These are phyloP conservation scores for Hoplostethus atlanticus DNA, from an alignment of 2,797 vertebrate genomes.

Conservation along the genomic window DNA sequence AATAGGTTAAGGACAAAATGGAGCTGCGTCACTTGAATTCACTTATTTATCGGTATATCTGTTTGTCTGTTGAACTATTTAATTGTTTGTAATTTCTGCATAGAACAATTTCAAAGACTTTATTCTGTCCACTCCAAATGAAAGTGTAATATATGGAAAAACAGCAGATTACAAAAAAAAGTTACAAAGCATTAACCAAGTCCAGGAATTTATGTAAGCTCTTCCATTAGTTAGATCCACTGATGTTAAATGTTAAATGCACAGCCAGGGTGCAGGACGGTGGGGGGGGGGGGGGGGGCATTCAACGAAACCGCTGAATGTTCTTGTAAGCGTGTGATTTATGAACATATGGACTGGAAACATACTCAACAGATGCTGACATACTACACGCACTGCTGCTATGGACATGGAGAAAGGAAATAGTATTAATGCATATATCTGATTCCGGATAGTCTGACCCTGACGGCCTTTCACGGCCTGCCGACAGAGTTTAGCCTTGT, in stretches of 20 bases:
- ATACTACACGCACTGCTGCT: neutral
- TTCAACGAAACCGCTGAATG: slow-evolving; percentile 5
- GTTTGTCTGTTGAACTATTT: neutral
- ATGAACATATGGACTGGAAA: slow-evolving; percentile 9
- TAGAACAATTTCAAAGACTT: neutral
- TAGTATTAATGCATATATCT: slow-evolving; percentile 4
- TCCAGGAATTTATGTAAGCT: slow-evolving; percentile 40
- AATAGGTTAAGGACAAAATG: slow-evolving; percentile 11
- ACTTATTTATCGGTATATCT: neutral
- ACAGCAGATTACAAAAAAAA: slow-evolving; percentile 6
- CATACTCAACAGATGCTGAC: neutral
- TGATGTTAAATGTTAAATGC: slow-evolving; percentile 7
- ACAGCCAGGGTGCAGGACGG: neutral
- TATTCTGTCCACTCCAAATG: too few species aligned
- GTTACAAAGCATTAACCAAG: neutral
- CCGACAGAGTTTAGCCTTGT: neutral
- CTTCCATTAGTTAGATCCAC: neutral
- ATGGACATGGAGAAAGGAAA: neutral
- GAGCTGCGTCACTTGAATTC: neutral
- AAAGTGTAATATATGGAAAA: too few species aligned
- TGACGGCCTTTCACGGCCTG: neutral
- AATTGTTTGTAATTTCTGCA: neutral
- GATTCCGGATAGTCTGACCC: neutral
- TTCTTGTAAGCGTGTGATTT: slow-evolving; percentile 13
- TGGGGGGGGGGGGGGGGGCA: too few species aligned